Conservation (phyloP, 1,140 invertebrate species). For the Nephila pilipes region DNA sequence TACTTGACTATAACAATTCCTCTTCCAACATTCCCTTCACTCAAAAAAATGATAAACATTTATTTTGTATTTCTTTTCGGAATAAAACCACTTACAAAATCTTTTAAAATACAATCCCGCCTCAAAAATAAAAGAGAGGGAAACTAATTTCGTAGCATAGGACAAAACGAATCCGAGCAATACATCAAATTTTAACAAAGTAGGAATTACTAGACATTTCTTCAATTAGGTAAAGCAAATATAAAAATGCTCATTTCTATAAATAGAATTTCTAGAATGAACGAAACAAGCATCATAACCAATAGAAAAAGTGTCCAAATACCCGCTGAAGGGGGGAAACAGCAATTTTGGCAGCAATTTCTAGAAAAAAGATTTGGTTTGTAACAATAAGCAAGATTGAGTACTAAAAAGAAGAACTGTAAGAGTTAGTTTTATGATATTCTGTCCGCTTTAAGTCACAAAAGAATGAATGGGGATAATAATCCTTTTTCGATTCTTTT, state of each 20-base stretch:
- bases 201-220: not conserved
- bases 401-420: not conserved
- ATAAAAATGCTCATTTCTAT: not conserved
- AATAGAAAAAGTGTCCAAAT: not conserved
- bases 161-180: too few relatives aligned
- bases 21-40: too few relatives aligned
- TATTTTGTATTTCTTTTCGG: too few relatives aligned
- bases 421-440: not conserved
- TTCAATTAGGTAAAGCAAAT: not conserved
- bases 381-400: conserved; percentile 16
- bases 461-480: not conserved
- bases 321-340: not conserved
- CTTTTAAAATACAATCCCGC: too few relatives aligned
- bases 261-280: not conserved
- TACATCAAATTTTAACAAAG: not conserved
- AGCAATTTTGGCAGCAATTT: not conserved
- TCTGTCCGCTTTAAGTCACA: not conserved
- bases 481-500: not conserved
- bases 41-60: too few relatives aligned
- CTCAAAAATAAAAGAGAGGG: too few relatives aligned
- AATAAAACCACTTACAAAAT: too few relatives aligned
- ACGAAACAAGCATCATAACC: not conserved
- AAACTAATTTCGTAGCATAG: too few relatives aligned
- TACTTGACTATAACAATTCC: too few relatives aligned
- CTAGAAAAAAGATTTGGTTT: not conserved